Base-by-base conservation (phyloP, 2,113 vertebrate genomes). In the Labeo catla region DNA sequence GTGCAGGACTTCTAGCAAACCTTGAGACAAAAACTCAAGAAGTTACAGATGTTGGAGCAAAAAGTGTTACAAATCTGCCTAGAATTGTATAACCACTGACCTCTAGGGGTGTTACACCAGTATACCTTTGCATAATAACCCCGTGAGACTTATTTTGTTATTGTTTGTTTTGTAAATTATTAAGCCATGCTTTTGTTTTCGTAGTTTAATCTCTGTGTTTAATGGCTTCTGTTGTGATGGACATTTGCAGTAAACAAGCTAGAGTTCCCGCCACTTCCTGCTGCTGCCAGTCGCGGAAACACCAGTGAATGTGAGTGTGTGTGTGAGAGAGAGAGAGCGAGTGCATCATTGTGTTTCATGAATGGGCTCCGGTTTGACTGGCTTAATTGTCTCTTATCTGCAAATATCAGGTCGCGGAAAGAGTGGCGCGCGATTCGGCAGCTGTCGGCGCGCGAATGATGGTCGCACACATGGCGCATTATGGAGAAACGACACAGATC, bases 401-500 rank as follows among this genome's bases (percentile, higher is more conserved):
- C n/a, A 74, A 15, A 2, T 3, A 23, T 34, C 78, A 70, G 5
- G 2, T 9, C 5, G 10, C 52, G 23, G 47, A 78, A 47, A 10
- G 10, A 61, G 3, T 65, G 45, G 61, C 28, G 28, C 83, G 45
- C 57, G 19, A 2, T 61, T 57, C 16, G 11, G 49, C 54, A 0
- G 2, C 59, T 12, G 19, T 47, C 13, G 4, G 54, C 16, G 59
- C 34, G 76, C 81, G 16, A 19, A 85, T 81, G 15, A 89, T 90
- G 89, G 91, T 91, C 23, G 87, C 79, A 57, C 85, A 80, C 39
- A 91, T 91, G 91, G 83, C 89, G 8, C 85, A 88, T 80, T 86
- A 78, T 36, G 84, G 81, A 83, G 86, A 85, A 43, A 74, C 61
- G 10, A 76, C 85, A 36, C 57, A 63, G 36, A 72, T 80, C 9